These are phyloP conservation scores for Dreissena rostriformis DNA, from an alignment of 1,140 invertebrate species.

Conservation along the genomic window DNA sequence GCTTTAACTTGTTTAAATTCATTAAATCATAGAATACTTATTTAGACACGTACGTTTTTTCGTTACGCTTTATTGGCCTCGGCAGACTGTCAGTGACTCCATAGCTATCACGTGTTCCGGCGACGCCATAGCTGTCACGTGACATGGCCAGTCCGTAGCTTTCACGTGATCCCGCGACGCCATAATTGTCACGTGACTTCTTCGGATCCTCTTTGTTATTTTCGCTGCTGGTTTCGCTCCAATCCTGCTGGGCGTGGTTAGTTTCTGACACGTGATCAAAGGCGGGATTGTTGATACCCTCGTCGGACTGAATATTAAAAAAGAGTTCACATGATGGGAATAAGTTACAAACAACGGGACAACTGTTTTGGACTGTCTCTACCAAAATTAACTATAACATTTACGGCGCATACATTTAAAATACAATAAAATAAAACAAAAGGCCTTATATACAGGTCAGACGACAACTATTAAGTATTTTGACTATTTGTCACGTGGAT, in stretches of 20 bases:
- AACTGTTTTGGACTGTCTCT: too few relatives aligned
- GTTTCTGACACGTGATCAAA: slow-evolving; percentile 58
- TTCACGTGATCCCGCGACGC: slow-evolving; percentile 23
- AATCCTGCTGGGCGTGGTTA: slow-evolving; percentile 50
- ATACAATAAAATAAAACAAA: too few relatives aligned
- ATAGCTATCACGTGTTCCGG: slow-evolving; percentile 12
- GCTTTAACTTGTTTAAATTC: too few relatives aligned
- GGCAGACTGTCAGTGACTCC: slow-evolving; percentile 28
- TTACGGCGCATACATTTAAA: too few relatives aligned
- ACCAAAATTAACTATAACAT: too few relatives aligned
- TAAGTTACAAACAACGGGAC: neutral
- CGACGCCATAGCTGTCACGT: slow-evolving; percentile 36
- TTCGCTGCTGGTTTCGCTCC: slow-evolving; percentile 65
- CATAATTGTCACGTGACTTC: slow-evolving; percentile 15
- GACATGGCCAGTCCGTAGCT: slow-evolving; percentile 31
- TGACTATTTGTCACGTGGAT: too few relatives aligned
- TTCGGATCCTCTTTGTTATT: slow-evolving; percentile 60
- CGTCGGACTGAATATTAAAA: slow-evolving; percentile 44
- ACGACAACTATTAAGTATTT: too few relatives aligned
- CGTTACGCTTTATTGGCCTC: neutral
- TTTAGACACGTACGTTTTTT: slow-evolving; percentile 1
- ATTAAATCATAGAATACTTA: too few relatives aligned
- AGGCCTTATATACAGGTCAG: too few relatives aligned
- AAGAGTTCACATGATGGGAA: too few relatives aligned
- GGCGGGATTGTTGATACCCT: slow-evolving; percentile 64